These are phyloP conservation scores for Centroberyx gerrardi DNA, from an alignment of 2,797 vertebrate species.

Conservation along the genomic window DNA sequence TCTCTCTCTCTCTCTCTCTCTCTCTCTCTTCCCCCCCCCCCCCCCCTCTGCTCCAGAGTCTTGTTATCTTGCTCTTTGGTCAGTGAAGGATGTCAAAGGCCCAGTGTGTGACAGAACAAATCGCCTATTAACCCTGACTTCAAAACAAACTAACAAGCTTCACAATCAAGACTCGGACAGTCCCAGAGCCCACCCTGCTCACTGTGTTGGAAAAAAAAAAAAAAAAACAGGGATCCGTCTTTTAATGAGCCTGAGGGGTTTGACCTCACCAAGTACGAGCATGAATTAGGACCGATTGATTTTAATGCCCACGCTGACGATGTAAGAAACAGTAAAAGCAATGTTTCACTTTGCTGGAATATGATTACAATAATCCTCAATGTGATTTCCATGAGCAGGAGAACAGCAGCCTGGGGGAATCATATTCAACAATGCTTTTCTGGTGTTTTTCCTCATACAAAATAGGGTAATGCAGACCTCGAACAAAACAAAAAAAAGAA, in stretches of 20 bases:
- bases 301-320: conserved; percentile 18
- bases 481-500: neutral
- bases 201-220: neutral
- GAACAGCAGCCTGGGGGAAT: neutral
- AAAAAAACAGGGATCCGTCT: conserved; percentile 26
- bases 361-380: conserved; percentile 21
- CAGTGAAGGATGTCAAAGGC: conserved; percentile 69
- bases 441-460: neutral
- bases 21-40: neutral
- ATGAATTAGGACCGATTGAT: conserved; percentile 22
- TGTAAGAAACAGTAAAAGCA: conserved; percentile 33
- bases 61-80: conserved; percentile 75
- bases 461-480: neutral
- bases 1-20: no score
- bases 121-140: conserved; percentile 63
- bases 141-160: conserved; percentile 73
- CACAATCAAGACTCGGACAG: conserved; percentile 26
- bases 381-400: neutral
- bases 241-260: conserved; percentile 48
- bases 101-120: conserved; percentile 44
- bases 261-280: conserved; percentile 7
- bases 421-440: neutral
- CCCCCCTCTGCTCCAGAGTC: conserved; percentile 62
- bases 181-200: conserved; percentile 30
- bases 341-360: no score